These are phyloP conservation scores for Siderastrea radians DNA, from an alignment of 92 coral and sea anemone species.

Conservation along the genomic window DNA sequence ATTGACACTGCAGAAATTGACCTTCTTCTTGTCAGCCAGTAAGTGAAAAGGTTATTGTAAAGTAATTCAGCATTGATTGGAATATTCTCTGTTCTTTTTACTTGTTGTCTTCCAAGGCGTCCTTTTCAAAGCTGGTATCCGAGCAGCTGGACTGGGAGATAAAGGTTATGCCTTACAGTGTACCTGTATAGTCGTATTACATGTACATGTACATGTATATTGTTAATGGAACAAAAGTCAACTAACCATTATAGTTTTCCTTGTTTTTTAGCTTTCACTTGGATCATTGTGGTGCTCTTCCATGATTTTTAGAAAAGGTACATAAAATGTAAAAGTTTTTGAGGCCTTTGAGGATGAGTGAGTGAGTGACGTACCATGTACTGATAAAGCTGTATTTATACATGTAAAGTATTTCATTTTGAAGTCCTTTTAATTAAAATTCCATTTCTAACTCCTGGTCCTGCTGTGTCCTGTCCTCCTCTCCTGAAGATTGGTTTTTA, in stretches of 20 bases:
- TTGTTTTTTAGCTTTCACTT: conserved; percentile 82
- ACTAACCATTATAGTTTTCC: neutral
- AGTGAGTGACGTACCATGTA: no score
- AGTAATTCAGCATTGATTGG: neutral
- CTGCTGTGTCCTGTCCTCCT: no score
- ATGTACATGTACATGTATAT: no score
- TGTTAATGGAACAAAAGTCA: no score
- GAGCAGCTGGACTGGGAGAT: neutral
- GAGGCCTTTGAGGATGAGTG: no score
- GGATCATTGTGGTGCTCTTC: conserved; percentile 98
- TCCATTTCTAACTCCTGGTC: no score
- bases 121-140: neutral
- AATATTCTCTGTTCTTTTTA: no score
- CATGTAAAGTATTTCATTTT: no score
- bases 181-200: no score
- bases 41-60: conserved; percentile 37
- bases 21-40: conserved; percentile 97
- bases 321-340: neutral
- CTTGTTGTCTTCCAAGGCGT: neutral
- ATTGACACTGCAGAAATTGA: conserved; percentile 98
- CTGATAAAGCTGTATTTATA: no score
- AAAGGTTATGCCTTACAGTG: neutral
- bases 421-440: no score
- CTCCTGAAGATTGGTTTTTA: no score
- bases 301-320: conserved; percentile 99